Percentiles rank a stretch among this genome's conserved stretches.
These are phyloP conservation scores for Megamerina dolium DNA, from an alignment of 2,888 invertebrate genomes.

Conservation along the genomic window DNA sequence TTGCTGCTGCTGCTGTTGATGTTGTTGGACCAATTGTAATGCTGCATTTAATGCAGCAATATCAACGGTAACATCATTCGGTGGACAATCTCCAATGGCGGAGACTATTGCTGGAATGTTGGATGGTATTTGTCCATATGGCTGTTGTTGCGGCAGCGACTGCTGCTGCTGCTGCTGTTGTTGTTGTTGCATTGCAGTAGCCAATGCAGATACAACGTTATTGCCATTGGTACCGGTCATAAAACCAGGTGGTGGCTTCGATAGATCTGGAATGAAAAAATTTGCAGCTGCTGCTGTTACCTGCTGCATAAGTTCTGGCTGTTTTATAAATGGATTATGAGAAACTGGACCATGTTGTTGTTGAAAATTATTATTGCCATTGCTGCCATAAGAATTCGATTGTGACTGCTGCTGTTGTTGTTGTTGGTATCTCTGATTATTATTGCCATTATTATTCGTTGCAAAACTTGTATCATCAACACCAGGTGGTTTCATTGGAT, in stretches of 20 bases:
- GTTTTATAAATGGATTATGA: constrained; percentile 49
- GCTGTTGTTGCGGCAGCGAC: constrained; percentile 20
- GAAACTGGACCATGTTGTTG: constrained; percentile 4
- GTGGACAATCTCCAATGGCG: neutral
- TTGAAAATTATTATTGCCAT: constrained; percentile 6
- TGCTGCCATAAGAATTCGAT: constrained; percentile 7
- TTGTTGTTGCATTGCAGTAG: constrained; percentile 21
- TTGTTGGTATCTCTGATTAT: constrained; percentile 18
- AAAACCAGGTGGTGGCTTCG: constrained; percentile 82
- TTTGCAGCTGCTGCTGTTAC: constrained; percentile 55
- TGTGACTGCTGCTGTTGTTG: constrained; percentile 20
- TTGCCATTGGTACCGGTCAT: constrained; percentile 30
- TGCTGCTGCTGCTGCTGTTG: too few relatives aligned
- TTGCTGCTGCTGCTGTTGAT: constrained; percentile 24
- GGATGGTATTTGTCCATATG: constrained; percentile 23
- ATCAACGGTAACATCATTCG: constrained; percentile 22
- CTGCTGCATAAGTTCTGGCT: constrained; percentile 43
- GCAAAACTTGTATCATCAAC: constrained; percentile 49
- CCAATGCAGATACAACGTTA: constrained; percentile 11
- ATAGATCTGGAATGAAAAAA: constrained; percentile 70
- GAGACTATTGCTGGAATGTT: constrained; percentile 20
- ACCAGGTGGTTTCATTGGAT: constrained; percentile 21
- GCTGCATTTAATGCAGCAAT: constrained; percentile 33
- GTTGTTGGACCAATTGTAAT: constrained; percentile 35
- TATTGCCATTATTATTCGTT: constrained; percentile 48